These are phyloP conservation scores for Crossocerus cetratus DNA, from an alignment of 2,888 invertebrate genomes.

Conservation along the genomic window DNA sequence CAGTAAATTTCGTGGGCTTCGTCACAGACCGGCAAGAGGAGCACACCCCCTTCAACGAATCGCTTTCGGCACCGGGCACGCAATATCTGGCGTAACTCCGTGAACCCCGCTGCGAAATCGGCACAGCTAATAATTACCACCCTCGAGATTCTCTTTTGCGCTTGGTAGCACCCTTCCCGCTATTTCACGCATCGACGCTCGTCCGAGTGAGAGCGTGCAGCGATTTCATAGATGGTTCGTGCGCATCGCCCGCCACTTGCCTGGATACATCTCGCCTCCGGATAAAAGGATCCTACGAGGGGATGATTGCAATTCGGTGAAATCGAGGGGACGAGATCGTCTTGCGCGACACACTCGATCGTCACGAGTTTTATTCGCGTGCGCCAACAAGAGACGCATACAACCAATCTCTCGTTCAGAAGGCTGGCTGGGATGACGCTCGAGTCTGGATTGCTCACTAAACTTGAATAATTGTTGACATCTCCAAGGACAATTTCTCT, in stretches of 20 bases:
- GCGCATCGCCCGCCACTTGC: slow-evolving; percentile 35
- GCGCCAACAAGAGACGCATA: slow-evolving; percentile 15
- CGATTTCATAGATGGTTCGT: slow-evolving; percentile 55
- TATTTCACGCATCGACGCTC: slow-evolving; percentile 72
- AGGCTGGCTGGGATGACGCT: not conserved
- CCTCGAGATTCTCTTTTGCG: slow-evolving; percentile 60
- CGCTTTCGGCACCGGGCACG: slow-evolving; percentile 37
- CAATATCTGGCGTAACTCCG: slow-evolving; percentile 41
- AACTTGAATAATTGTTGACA: not conserved
- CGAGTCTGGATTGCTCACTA: not conserved
- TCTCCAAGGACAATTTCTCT: no score
- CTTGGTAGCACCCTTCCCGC: slow-evolving; percentile 52
- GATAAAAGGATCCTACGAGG: slow-evolving; percentile 37
- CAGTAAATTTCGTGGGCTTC: slow-evolving; percentile 16
- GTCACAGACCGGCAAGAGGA: not conserved
- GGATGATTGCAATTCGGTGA: slow-evolving; percentile 45
- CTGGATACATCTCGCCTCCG: slow-evolving; percentile 45
- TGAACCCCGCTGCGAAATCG: slow-evolving; percentile 55
- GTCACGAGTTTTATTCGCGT: slow-evolving; percentile 37
- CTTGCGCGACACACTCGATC: slow-evolving; percentile 44
- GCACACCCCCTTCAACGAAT: slow-evolving; percentile 10
- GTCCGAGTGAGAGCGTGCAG: slow-evolving; percentile 44
- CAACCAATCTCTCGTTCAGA: not conserved
- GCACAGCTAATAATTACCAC: slow-evolving; percentile 73
- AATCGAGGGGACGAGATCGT: slow-evolving; percentile 58